Evolutionary conservation across 2,797 vertebrate genomes (phyloP).

Genomic region (Argentina silus): DNA sequence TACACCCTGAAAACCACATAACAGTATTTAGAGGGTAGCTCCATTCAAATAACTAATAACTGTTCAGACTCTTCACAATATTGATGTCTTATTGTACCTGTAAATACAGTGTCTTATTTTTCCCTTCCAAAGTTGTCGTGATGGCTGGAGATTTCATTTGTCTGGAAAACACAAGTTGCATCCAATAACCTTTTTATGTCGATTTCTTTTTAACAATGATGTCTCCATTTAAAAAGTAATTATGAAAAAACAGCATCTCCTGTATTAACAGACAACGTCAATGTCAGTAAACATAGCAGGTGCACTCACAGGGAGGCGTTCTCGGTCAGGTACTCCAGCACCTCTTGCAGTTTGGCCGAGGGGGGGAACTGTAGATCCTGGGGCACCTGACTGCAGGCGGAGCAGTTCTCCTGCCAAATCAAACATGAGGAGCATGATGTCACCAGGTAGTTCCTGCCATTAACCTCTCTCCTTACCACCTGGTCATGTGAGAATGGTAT

Average conservation of each 20-base stretch:
- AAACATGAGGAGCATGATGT: slow-evolving; percentile 4
- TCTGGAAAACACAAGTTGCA: slow-evolving; percentile 67
- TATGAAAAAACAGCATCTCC: background rate
- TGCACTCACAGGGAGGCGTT: slow-evolving; percentile 91
- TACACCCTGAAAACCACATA: slow-evolving; percentile 57
- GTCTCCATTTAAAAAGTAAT: background rate
- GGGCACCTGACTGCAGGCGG: slow-evolving; percentile 94
- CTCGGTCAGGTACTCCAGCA: slow-evolving; percentile 94
- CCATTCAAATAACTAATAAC: background rate
- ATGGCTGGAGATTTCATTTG: slow-evolving; percentile 99
- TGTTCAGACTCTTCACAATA: background rate
- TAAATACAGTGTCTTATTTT: slow-evolving; percentile 96
- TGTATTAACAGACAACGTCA: background rate
- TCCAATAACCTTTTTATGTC: background rate
- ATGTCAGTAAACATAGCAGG: background rate
- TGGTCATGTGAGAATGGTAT: background rate
- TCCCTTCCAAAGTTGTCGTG: slow-evolving; percentile 94
- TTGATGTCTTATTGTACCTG: slow-evolving; percentile 79
- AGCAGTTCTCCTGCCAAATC: slow-evolving; percentile 87
- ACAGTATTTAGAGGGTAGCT: background rate
- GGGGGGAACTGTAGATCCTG: slow-evolving; percentile 93
- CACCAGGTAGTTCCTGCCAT: background rate
- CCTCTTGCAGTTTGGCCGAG: slow-evolving; percentile 94
- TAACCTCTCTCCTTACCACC: background rate
- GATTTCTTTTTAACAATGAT: background rate